Percentiles rank a stretch among this genome's conserved stretches.
Evolutionary conservation across 2,113 vertebrate genomes (phyloP).

Genomic region (Ceuthmochares aereus): DNA sequence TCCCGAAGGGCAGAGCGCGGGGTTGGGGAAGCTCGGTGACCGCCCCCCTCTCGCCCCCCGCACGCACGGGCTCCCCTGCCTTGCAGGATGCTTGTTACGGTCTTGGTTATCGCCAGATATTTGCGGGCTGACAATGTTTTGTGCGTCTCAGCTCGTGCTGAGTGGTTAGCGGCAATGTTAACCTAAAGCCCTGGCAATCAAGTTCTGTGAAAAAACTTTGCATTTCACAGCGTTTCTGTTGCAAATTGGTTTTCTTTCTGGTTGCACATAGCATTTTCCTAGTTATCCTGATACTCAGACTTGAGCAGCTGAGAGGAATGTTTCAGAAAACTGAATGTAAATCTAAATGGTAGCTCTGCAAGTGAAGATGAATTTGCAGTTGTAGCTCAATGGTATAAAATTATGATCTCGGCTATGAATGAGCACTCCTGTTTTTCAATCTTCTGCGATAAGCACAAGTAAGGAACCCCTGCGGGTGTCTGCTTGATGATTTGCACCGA

Average conservation of each 20-base stretch:
- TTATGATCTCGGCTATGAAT: not conserved
- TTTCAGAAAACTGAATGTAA: not conserved
- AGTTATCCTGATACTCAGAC: not conserved
- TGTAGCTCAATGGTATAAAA: not conserved
- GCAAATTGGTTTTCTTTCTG: not conserved
- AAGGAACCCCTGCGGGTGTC: slow-evolving; percentile 14
- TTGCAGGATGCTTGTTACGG: not conserved
- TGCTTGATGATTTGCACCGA: slow-evolving; percentile 24
- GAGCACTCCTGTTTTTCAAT: slow-evolving; percentile 1
- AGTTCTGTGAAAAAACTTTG: not conserved
- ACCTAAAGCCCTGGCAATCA: not conserved
- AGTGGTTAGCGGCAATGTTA: not conserved
- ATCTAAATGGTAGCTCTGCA: not conserved
- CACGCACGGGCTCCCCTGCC: not conserved
- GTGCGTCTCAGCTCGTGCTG: not conserved
- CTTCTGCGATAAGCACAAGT: not conserved
- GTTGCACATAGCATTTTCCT: not conserved
- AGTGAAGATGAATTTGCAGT: not conserved
- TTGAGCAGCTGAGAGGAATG: not conserved
- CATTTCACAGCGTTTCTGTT: not conserved
- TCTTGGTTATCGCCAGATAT: not conserved
- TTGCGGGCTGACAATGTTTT: not conserved
- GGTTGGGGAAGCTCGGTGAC: not conserved
- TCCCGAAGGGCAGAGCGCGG: not conserved
- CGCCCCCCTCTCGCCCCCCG: not conserved